Base-by-base conservation (phyloP, 2,888 invertebrate species). In the Helobdella robusta region DNA sequence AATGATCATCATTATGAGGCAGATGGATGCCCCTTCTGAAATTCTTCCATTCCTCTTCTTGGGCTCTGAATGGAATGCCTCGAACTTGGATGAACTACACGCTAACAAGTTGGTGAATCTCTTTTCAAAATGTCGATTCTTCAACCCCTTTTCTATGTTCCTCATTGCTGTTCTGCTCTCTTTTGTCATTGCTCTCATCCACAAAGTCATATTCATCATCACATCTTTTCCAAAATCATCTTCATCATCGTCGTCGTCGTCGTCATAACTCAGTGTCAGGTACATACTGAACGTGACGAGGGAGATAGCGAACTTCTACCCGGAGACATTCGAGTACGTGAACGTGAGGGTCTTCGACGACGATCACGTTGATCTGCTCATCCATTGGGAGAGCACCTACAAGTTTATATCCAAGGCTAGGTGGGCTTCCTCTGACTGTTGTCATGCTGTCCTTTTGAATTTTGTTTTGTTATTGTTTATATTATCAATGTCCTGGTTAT, bases 1-100 rank as follows among this genome's bases (percentile, higher is more conserved):
- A 83, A 95, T 97, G 90, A 84, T 98, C 72, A 87, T 88, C 64
- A 97, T 98, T 76, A 84, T 98, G 72, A 94, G 95, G 3, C 97
- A 98, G 83, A 92, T 98, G 93, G 97, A 98, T 80, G 89, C 92
- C 67, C 93, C 97, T 63, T 92, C 95, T 0, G 87, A 90, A 81
- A 93, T 98, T 75, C 92, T 95, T 78, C 92, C 94, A 74, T 93
- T 93, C 80, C 89, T 98, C 44, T 97, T 93, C 81, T 84, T 98
- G 68, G 98, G 98, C 48, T 95, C 95, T 28, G 97, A 98, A 81
- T 98, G 97, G 95, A 98, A 98, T 79, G 98, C 98, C 20, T 95
- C 94, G 73, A 97, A 98, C 81, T 85, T 94, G 69, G 95, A 97
- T 75, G 97, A 98, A 81, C 84, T 98, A 72, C 89, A 89, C 78